Percentiles rank a stretch among this genome's conserved stretches.
Evolutionary conservation across 2,888 invertebrate genomes (phyloP).

Genomic region (Apamea crenata): DNA sequence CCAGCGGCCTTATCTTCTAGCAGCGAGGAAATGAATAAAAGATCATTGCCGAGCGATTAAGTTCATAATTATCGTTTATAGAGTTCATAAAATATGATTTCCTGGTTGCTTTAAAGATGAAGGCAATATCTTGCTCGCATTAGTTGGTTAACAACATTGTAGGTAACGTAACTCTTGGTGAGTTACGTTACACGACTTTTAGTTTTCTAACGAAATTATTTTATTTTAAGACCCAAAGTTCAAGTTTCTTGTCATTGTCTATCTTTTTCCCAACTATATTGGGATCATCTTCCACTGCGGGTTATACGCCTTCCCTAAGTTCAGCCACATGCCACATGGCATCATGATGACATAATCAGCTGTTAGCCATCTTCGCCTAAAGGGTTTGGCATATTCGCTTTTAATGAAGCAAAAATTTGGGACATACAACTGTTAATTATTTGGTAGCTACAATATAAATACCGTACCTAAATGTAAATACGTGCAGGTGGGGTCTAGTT

Average conservation of each 20-base stretch:
- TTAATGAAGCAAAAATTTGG: not conserved
- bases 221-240: too few relatives aligned
- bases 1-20: not conserved
- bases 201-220: not conserved
- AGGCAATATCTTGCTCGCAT: not conserved
- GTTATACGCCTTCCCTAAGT: not conserved
- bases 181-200: not conserved
- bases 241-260: not conserved
- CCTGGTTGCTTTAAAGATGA: conserved; percentile 28
- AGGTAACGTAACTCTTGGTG: not conserved
- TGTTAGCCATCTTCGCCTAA: not conserved
- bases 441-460: conserved; percentile 7
- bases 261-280: not conserved
- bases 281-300: not conserved
- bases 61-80: conserved; percentile 18
- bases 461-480: conserved; percentile 15
- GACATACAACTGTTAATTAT: not conserved
- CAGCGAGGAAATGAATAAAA: conserved; percentile 14
- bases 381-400: not conserved
- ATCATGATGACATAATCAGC: not conserved
- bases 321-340: too few relatives aligned
- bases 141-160: not conserved
- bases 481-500: conserved; percentile 20
- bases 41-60: conserved; percentile 7
- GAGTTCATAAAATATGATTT: conserved; percentile 24